Conservation (phyloP, 1,140 invertebrate species). For the Fopius arisanus region DNA sequence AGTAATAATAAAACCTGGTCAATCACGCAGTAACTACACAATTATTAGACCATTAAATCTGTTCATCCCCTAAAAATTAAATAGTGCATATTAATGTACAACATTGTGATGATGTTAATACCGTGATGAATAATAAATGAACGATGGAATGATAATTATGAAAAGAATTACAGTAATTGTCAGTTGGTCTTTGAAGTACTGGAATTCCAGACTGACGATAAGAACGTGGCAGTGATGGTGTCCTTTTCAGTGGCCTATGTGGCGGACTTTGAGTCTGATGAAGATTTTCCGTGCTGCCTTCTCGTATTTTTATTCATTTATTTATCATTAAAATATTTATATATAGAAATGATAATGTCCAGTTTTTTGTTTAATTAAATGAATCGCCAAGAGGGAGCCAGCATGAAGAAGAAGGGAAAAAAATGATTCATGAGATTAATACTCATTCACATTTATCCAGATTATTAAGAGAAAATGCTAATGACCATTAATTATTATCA, state of each 20-base stretch:
- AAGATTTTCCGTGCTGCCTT: conserved; percentile 31
- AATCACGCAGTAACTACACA: background rate
- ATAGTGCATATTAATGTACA: background rate
- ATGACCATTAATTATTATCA: no score
- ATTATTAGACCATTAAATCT: background rate
- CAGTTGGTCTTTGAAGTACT: conserved; percentile 65
- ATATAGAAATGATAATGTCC: background rate
- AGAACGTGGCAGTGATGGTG: conserved; percentile 68
- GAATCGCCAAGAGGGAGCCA: background rate
- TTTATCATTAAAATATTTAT: conserved; percentile 18
- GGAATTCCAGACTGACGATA: conserved; percentile 71
- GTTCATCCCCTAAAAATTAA: background rate
- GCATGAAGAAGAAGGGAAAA: background rate
- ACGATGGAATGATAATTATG: background rate
- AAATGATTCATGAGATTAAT: background rate
- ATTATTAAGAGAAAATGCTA: no score
- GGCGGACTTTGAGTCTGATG: conserved; percentile 46
- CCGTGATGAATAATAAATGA: background rate
- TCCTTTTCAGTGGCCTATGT: conserved; percentile 66
- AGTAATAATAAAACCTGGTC: no score
- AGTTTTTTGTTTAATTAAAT: background rate
- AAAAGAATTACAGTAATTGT: conserved; percentile 60
- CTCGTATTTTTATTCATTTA: conserved; percentile 14
- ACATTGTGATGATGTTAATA: conserved; percentile 10
- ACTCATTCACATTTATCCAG: background rate